Evolutionary conservation across 2,888 invertebrate genomes (phyloP).

Genomic region (Lycia hirtaria): DNA sequence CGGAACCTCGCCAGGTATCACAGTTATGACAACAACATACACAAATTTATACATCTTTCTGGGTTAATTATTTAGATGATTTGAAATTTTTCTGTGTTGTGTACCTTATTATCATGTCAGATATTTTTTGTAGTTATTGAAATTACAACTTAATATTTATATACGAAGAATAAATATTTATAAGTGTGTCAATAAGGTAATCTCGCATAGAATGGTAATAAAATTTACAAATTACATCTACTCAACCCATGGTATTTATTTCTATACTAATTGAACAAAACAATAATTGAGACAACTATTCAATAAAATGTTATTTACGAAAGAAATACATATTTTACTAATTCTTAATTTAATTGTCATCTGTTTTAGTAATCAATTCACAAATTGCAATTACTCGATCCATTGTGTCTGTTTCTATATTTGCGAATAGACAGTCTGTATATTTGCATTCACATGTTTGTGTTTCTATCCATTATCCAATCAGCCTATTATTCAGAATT

Average conservation of each 20-base stretch:
- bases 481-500: neutral
- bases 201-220: no score
- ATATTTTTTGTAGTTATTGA: no score
- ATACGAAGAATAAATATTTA: neutral
- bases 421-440: neutral
- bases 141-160: no score
- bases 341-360: neutral
- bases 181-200: no score
- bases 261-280: no score
- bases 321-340: no score
- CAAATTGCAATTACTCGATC: neutral
- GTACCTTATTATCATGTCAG: no score
- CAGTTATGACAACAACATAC: constrained; percentile 13
- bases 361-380: neutral
- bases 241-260: no score
- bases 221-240: no score
- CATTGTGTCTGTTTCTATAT: neutral
- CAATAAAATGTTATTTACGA: no score
- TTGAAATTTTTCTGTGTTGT: neutral
- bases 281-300: no score
- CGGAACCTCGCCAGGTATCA: constrained; percentile 14
- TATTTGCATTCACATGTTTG: neutral
- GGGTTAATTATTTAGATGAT: neutral
- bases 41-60: neutral
- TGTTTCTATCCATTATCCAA: neutral